Evolutionary conservation across 37 sponge, comb jelly and placozoan genomes (phyloP), one percentile per base, ranked within the genome.

Genomic region (Aplysina aerophoba): DNA sequence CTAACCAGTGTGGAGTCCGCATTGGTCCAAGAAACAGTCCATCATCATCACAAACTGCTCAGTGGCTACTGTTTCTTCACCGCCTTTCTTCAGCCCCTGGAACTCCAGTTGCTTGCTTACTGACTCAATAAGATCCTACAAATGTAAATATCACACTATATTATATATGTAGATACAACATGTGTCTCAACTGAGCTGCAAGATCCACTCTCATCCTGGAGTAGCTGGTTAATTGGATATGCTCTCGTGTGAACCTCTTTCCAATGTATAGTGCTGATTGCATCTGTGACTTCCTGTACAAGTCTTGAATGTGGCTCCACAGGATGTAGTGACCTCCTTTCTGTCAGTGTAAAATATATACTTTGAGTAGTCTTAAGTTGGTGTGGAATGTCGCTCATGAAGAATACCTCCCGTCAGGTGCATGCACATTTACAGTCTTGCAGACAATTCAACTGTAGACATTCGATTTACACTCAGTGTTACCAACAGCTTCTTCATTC

Each of bases 381-480:
- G 50, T 85, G 85, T 15, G 85, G 62, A 15, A 64, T 39, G 50
- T 85, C 85, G 30, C 66, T 61, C 15, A 85, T 38, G 34, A 85
- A 85, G 40, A 21, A 85, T 15, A 73, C 19, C 34, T 56, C 24
- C 17, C 74, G 6, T 53, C 41, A 8, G 1, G 74, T 55, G 16
- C 57, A 85, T 54, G 74, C 15, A 35, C 28, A 25, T 85, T 85
- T 0, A 2, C 15, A 30, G 75, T 74, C 33, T 77, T 44, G 59
- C 73, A 73, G 31, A 74, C 36, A 19, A 85, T 13, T n/a, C 57
- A 55, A 79, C 16, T 71, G 21, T 6, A 71, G n/a, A 71, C 73
- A 71, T 71, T 71, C 4, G 73, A 71, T n/a, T n/a, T n/a, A n/a
- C n/a, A n/a, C n/a, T n/a, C n/a, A n/a, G n/a, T n/a, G n/a, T n/a